Percentiles rank a stretch among this genome's conserved stretches.
Conservation (phyloP, 2,113 vertebrate species). For the Microtus pennsylvanicus region DNA sequence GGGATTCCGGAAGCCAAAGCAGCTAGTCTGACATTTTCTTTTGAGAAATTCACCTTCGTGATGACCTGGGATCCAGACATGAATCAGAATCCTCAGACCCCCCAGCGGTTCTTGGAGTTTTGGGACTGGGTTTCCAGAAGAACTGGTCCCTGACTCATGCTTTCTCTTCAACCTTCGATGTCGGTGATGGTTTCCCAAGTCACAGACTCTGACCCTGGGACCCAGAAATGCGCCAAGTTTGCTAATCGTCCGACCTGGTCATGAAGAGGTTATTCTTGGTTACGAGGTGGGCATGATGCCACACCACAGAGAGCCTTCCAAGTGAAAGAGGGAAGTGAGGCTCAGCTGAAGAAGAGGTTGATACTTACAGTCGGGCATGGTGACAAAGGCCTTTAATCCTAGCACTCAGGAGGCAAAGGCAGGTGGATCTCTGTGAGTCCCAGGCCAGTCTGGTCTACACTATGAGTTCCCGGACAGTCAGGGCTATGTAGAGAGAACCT, state of each 20-base stretch:
- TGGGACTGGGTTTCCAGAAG: not conserved
- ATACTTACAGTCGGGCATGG: not conserved
- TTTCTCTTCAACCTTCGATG: not conserved
- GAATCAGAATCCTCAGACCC: not conserved
- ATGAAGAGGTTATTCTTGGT: not conserved
- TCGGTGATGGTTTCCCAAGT: not conserved
- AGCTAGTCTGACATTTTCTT: not conserved
- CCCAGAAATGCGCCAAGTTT: not conserved
- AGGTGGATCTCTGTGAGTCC: not conserved
- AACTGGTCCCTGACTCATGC: not conserved
- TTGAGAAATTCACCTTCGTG: not conserved
- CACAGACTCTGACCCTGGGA: not conserved
- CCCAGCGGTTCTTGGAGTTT: not conserved
- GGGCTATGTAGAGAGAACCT: not conserved
- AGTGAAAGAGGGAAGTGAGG: not conserved
- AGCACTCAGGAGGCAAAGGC: not conserved
- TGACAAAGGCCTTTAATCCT: not conserved
- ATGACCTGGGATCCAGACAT: not conserved
- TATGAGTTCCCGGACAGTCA: not conserved
- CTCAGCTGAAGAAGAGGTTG: not conserved
- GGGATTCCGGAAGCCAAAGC: not conserved
- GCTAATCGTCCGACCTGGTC: not conserved
- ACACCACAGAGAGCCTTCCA: not conserved
- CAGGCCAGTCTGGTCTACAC: not conserved
- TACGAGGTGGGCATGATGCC: not conserved